Base-by-base conservation (phyloP, 2,888 invertebrate genomes). In the Conops quadrifasciatus region DNA sequence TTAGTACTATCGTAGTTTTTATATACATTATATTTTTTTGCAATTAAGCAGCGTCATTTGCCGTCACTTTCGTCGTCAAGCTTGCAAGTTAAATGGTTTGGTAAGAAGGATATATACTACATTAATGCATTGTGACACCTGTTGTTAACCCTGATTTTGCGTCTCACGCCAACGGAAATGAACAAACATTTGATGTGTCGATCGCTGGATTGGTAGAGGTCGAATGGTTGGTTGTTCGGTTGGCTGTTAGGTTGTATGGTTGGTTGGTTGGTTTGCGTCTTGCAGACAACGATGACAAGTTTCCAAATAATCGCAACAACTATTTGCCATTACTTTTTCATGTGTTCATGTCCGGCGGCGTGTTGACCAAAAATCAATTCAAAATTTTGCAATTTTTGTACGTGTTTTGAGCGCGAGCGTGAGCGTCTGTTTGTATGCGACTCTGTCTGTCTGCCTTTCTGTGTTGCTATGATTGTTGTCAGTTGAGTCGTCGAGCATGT, bases 361-460 rank as follows among this genome's bases (percentile, higher is more conserved):
- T 28, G 16, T 15, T 58, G 5, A 26, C 58, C 58, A 58, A 58
- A 58, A 58, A 16, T 58, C 28, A 15, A 58, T 58, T 58, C 28
- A 58, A 28, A 58, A 58, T 28, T 58, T 28, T 58, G 58, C 28
- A 28, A 58, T 28, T 28, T 28, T 58, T 53, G 11, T 58, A 26
- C 28, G 36, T 36, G 36, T 36, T 58, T 28, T 58, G 26, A 26
- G 24, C 5, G 26, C 28, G 9, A 58, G 26, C 11, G 58, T 28
- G 26, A 24, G 13, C 11, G 21, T 53, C 11, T 15, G 24, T 24
- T 1, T 28, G 24, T 26, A 9, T 28, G 11, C 15, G 26, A 28
- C 5, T 58, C 4, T 36, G 36, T 9, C 9, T 36, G 36, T 4
- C n/a, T n/a, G n/a, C n/a, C n/a, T 53, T 21, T 58, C 15, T 26